Conservation (phyloP, 2,888 invertebrate species). For the Tetragonisca angustula region DNA sequence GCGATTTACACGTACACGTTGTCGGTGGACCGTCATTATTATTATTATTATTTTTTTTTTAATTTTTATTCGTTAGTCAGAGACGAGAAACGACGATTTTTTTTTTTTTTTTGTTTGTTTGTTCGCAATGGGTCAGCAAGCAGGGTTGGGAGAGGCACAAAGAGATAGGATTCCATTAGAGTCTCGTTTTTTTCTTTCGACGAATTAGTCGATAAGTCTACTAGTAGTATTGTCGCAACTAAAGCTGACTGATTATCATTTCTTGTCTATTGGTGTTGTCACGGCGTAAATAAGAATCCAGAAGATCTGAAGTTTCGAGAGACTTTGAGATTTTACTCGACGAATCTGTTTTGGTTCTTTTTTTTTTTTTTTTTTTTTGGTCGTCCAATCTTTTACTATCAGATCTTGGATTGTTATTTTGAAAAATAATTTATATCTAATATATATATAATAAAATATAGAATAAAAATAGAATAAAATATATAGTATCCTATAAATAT, state of each 20-base stretch:
- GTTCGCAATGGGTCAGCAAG: slow-evolving; percentile 21
- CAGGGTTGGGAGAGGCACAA: slow-evolving; percentile 34
- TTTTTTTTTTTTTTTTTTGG: not conserved
- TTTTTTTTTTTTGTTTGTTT: no score
- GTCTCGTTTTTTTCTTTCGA: not conserved
- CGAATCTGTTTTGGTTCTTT: not conserved
- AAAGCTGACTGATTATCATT: not conserved
- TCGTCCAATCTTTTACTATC: not conserved
- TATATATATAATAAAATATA: not conserved
- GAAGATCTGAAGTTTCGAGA: not conserved
- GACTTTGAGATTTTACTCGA: not conserved
- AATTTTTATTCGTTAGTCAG: slow-evolving; percentile 8
- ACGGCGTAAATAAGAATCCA: not conserved
- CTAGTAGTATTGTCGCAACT: not conserved
- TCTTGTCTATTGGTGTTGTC: not conserved
- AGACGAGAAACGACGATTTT: slow-evolving; percentile 9
- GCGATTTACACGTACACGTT: slow-evolving; percentile 25
- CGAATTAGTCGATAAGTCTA: not conserved
- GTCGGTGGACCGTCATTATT: slow-evolving; percentile 36
- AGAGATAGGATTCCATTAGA: slow-evolving; percentile 48
- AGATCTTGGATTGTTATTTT: not conserved
- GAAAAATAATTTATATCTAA: not conserved
- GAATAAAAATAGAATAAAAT: no score
- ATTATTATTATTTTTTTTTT: no score
- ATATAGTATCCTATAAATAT: no score